Percentiles rank a stretch among this genome's conserved stretches.
Evolutionary conservation across 2,888 invertebrate genomes (phyloP).

Genomic region (Nyleta sp.): DNA sequence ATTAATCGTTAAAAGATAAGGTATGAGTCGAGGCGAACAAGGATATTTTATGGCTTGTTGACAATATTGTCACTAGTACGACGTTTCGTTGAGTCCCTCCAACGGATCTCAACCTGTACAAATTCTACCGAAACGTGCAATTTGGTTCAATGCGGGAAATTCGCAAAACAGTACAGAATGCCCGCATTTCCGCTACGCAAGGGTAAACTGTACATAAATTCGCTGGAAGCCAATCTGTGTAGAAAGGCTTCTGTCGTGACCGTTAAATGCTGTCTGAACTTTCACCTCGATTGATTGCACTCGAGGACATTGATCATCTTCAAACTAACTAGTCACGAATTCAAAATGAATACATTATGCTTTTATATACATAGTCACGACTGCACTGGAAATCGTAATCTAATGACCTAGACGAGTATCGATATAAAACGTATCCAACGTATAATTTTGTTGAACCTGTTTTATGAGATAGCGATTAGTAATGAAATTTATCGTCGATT

Average conservation of each 20-base stretch:
- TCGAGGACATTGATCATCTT: conserved; percentile 65
- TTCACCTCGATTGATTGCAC: conserved; percentile 73
- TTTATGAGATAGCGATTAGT: conserved; percentile 45
- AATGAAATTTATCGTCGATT: conserved; percentile 33
- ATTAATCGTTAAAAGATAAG: conserved; percentile 71
- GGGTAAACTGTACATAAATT: conserved; percentile 56
- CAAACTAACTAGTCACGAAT: conserved; percentile 59
- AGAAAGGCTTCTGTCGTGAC: conserved; percentile 62
- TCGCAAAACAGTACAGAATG: conserved; percentile 45
- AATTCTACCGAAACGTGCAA: conserved; percentile 14
- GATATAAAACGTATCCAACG: conserved; percentile 54
- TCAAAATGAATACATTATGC: conserved; percentile 56
- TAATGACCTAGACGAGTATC: conserved; percentile 75
- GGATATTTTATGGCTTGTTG: conserved; percentile 74
- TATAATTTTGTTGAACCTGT: conserved; percentile 53
- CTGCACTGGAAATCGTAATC: conserved; percentile 69
- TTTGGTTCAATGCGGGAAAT: conserved; percentile 37
- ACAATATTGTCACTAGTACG: conserved; percentile 46
- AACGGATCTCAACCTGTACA: conserved; percentile 37
- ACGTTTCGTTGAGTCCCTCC: conserved; percentile 31
- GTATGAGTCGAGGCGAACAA: conserved; percentile 66
- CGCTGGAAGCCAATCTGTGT: conserved; percentile 50
- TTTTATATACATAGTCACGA: conserved; percentile 65
- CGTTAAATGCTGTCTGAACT: conserved; percentile 73
- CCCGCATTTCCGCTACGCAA: conserved; percentile 51